phyloP scores from a whole-genome alignment of 1,140 invertebrate species.

The Heliconius congener region DNA sequence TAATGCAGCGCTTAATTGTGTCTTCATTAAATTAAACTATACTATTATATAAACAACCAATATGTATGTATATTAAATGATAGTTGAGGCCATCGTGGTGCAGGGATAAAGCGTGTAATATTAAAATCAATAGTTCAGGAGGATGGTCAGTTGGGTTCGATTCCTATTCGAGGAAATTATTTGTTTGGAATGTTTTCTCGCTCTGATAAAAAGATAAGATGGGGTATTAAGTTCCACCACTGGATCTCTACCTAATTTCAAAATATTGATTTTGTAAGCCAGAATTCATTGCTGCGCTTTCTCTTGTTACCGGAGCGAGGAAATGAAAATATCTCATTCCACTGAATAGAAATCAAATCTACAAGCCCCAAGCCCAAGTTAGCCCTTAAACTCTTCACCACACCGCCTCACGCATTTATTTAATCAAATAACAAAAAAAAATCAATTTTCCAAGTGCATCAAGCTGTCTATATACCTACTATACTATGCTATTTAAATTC shows the following conservation, averaged over 20 bases:
- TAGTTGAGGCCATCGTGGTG: not conserved
- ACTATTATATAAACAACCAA: not conserved
- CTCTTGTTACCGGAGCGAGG: no score
- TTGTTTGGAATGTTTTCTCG: not conserved
- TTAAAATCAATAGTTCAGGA: not conserved
- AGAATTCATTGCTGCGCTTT: no score
- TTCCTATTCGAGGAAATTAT: not conserved
- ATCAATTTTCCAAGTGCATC: not conserved
- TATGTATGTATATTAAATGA: not conserved
- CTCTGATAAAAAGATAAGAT: no score
- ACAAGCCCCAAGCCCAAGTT: no score
- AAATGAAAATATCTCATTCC: no score
- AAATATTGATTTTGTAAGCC: no score
- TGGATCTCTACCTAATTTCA: not conserved
- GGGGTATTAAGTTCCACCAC: not conserved
- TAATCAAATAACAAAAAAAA: not conserved
- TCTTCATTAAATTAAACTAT: conserved; percentile 21
- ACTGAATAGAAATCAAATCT: no score
- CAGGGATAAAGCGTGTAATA: not conserved
- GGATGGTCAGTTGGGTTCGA: not conserved
- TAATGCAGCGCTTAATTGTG: conserved; percentile 17
- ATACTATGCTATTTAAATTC: conserved; percentile 46
- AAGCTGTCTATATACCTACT: not conserved
- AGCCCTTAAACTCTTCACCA: no score
- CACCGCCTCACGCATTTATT: not conserved